Percentiles rank a stretch among this genome's conserved stretches.
Evolutionary conservation across 2,113 vertebrate species (phyloP).

Genomic region (Ptychochromis oligacanthus): DNA sequence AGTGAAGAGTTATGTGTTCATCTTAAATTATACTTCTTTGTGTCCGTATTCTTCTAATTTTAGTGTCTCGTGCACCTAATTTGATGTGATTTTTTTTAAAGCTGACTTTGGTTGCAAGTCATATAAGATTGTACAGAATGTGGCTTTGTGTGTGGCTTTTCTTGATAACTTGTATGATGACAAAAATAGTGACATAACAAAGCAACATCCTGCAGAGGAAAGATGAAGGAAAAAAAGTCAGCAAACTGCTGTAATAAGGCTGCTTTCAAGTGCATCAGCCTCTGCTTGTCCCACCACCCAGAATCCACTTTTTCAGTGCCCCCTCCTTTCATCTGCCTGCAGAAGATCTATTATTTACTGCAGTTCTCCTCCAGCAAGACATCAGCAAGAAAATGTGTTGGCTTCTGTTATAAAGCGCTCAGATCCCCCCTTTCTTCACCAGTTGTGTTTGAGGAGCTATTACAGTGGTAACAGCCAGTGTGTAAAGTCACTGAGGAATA

Average conservation of each 20-base stretch:
- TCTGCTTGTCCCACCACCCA: conserved; percentile 52
- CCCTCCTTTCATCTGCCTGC: conserved; percentile 41
- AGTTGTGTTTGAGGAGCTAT: background rate
- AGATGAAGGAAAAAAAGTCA: conserved; percentile 35
- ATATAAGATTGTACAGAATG: background rate
- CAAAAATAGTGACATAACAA: background rate
- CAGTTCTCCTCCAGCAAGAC: background rate
- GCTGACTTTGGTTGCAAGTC: background rate
- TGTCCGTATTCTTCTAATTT: background rate
- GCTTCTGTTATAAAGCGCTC: no score
- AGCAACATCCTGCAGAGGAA: background rate
- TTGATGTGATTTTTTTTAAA: background rate
- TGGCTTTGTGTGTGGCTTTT: background rate
- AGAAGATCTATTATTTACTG: conserved; percentile 27
- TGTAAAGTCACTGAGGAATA: background rate
- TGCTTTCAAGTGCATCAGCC: conserved; percentile 26
- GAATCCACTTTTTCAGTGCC: conserved; percentile 10
- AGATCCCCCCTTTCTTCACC: background rate
- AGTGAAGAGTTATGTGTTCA: background rate
- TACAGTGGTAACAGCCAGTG: background rate
- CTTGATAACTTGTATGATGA: background rate
- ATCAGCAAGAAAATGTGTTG: background rate
- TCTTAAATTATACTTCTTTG: background rate
- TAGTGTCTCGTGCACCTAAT: background rate
- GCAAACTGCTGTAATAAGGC: conserved; percentile 7